Percentiles rank a stretch among this genome's conserved stretches.
Evolutionary conservation across 2,797 vertebrate genomes (phyloP).

Genomic region (Cossypha niveicapilla): DNA sequence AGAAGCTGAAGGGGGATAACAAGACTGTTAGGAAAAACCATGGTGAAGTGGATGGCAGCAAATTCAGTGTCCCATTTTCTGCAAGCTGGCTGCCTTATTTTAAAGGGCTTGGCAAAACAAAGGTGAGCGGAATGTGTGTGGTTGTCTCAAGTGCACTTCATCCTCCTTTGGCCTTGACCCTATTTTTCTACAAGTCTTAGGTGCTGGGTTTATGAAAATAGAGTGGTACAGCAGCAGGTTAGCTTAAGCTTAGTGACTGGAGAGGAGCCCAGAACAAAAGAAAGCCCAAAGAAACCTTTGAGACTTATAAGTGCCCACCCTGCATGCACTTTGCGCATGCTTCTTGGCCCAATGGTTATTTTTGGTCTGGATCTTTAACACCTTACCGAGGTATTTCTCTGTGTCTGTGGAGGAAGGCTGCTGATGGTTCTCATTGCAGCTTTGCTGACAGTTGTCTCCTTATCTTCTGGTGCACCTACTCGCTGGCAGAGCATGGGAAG

Average conservation of each 20-base stretch:
- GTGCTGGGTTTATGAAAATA: neutral
- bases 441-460: neutral
- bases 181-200: neutral
- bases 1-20: neutral
- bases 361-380: neutral
- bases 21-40: neutral
- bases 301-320: neutral
- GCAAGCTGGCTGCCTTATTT: neutral
- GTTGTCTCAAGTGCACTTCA: rapidly evolving
- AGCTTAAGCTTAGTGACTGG: neutral
- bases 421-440: neutral
- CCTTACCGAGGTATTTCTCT: neutral
- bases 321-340: neutral
- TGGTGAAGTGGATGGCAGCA: neutral
- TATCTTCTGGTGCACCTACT: neutral
- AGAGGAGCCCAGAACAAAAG: neutral
- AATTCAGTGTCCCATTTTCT: neutral
- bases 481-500: neutral
- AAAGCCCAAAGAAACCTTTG: neutral
- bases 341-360: neutral
- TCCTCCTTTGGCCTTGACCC: neutral
- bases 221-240: neutral
- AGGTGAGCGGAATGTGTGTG: neutral
- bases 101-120: neutral
- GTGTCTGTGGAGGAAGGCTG: rapidly evolving